Conservation (phyloP, 2,888 invertebrate genomes). For the Cataglyphis albicans region DNA sequence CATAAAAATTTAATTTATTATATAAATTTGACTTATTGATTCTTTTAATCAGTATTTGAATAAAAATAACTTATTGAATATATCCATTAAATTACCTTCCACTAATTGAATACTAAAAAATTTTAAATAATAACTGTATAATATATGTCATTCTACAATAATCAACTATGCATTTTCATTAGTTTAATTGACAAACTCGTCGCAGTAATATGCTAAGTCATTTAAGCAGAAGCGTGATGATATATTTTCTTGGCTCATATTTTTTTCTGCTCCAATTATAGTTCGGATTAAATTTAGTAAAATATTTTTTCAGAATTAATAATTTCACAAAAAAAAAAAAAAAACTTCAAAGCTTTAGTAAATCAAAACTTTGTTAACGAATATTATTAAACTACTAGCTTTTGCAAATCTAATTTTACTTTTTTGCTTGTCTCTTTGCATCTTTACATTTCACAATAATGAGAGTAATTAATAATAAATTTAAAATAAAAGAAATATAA, state of each 20-base stretch:
- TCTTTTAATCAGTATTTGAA: neutral
- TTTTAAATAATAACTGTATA: neutral
- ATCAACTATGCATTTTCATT: neutral
- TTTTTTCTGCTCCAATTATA: neutral
- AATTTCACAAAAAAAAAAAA: neutral
- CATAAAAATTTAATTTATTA: neutral
- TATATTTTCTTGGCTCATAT: neutral
- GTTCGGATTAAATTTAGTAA: neutral
- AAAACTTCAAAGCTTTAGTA: neutral
- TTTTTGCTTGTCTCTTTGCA: neutral
- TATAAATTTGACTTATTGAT: neutral
- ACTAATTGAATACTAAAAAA: neutral
- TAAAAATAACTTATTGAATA: neutral
- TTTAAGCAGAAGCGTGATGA: neutral
- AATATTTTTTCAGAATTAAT: neutral
- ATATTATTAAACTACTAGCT: neutral
- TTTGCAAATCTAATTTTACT: neutral
- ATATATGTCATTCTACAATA: neutral
- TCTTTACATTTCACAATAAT: neutral
- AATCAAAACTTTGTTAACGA: neutral
- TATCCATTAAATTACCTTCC: neutral
- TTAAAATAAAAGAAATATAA: neutral
- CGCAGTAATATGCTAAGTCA: neutral
- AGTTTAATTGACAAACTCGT: neutral
- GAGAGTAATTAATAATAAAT: neutral